phyloP scores from a whole-genome alignment of 2,888 invertebrate species.

The Pimpla rufipes region DNA sequence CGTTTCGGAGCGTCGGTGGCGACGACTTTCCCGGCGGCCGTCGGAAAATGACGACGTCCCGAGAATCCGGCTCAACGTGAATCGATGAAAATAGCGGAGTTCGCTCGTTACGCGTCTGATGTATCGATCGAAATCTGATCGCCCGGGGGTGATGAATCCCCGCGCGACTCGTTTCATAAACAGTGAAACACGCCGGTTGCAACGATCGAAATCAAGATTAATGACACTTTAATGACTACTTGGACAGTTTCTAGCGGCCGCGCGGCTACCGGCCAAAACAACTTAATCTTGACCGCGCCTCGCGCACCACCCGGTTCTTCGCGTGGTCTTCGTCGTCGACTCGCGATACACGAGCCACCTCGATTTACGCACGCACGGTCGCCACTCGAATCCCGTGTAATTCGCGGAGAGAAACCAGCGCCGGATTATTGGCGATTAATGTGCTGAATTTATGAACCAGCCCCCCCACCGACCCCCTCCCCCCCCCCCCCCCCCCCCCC shows the following conservation, averaged over 20 bases:
- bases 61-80: slow-evolving; percentile 2
- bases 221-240: slow-evolving; percentile 82
- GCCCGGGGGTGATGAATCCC: slow-evolving; percentile 64
- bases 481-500: neutral
- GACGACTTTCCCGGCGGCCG: slow-evolving; percentile 22
- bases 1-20: slow-evolving; percentile 8
- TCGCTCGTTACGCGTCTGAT: slow-evolving; percentile 63
- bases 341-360: slow-evolving; percentile 12
- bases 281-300: slow-evolving; percentile 71
- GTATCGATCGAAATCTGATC: slow-evolving; percentile 74
- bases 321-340: slow-evolving; percentile 29
- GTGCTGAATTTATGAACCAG: slow-evolving; percentile 34
- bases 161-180: slow-evolving; percentile 67
- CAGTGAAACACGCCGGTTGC: slow-evolving; percentile 68
- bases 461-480: neutral
- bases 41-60: slow-evolving; percentile 26
- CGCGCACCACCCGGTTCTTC: slow-evolving; percentile 24
- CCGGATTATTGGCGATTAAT: slow-evolving; percentile 25
- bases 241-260: slow-evolving; percentile 75
- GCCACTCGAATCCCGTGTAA: slow-evolving; percentile 38
- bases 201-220: slow-evolving; percentile 77
- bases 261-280: slow-evolving; percentile 77
- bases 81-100: slow-evolving; percentile 25
- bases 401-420: neutral
- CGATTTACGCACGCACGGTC: slow-evolving; percentile 3